These are phyloP conservation scores for Latrodectus hesperus DNA, from an alignment of 2,888 invertebrate species.

Conservation along the genomic window DNA sequence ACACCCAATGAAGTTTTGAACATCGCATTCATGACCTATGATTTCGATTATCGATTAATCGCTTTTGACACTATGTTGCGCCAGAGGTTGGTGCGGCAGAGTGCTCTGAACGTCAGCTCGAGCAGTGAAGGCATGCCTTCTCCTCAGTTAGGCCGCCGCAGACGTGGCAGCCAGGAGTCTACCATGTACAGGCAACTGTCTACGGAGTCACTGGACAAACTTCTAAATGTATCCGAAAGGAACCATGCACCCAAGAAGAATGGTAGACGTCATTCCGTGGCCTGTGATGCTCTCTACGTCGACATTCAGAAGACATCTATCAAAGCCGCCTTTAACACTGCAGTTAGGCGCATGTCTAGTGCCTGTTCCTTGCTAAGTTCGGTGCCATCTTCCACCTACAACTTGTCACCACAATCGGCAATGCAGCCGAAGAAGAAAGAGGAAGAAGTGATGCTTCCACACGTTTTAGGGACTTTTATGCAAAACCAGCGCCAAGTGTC, in stretches of 20 bases:
- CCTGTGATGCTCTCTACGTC: slow-evolving; percentile 45
- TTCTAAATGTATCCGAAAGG: background rate
- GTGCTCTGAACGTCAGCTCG: slow-evolving; percentile 41
- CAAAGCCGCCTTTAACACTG: slow-evolving; percentile 53
- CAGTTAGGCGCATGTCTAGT: slow-evolving; percentile 49
- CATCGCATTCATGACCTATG: background rate
- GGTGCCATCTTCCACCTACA: slow-evolving; percentile 45
- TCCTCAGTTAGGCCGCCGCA: slow-evolving; percentile 16
- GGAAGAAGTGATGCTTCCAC: slow-evolving; percentile 42
- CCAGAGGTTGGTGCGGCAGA: slow-evolving; percentile 55
- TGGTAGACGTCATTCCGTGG: slow-evolving; percentile 53
- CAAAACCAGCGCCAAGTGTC: background rate
- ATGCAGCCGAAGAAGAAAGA: slow-evolving; percentile 15
- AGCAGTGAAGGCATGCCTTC: slow-evolving; percentile 44
- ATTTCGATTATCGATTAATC: slow-evolving; percentile 20
- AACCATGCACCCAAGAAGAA: background rate
- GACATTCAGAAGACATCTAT: slow-evolving; percentile 46
- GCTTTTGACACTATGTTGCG: slow-evolving; percentile 33
- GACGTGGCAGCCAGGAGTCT: slow-evolving; percentile 27
- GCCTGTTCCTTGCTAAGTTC: slow-evolving; percentile 52
- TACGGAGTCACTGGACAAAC: slow-evolving; percentile 51
- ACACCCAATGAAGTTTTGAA: background rate
- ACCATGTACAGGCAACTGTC: slow-evolving; percentile 38
- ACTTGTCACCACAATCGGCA: background rate
- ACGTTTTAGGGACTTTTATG: slow-evolving; percentile 44